Evolutionary conservation across 2,113 vertebrate species (phyloP).

Genomic region (Macquaria ambigua): DNA sequence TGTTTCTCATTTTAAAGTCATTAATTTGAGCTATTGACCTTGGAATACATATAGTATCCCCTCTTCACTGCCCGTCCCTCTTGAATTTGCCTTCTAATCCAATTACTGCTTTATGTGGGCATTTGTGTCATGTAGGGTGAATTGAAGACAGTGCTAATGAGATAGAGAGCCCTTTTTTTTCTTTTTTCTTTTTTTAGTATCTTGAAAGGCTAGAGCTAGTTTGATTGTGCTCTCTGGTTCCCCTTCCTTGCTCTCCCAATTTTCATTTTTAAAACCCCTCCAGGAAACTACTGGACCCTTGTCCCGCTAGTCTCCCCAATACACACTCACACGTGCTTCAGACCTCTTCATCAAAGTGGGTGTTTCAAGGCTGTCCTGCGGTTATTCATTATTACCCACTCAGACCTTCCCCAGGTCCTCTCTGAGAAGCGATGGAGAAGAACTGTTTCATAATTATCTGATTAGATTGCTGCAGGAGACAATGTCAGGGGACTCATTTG

Average conservation of each 20-base stretch:
- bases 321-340: constrained; percentile 26
- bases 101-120: constrained; percentile 59
- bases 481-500: constrained; percentile 60
- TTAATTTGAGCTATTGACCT: constrained; percentile 71
- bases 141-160: constrained; percentile 35
- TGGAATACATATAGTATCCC: constrained; percentile 54
- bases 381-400: constrained; percentile 65
- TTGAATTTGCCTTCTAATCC: constrained; percentile 64
- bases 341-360: constrained; percentile 64
- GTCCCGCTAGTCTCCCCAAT: constrained; percentile 7
- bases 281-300: constrained; percentile 25
- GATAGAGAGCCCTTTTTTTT: neutral
- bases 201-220: constrained; percentile 28
- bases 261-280: constrained; percentile 44
- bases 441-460: constrained; percentile 66
- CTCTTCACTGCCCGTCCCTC: constrained; percentile 19
- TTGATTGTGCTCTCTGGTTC: constrained; percentile 45
- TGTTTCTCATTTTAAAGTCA: constrained; percentile 56
- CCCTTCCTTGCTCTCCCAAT: constrained; percentile 10
- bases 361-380: constrained; percentile 53
- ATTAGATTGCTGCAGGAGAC: constrained; percentile 63
- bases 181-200: neutral
- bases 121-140: constrained; percentile 43
- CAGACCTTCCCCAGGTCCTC: constrained; percentile 48
- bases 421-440: constrained; percentile 46